Evolutionary conservation across 2,797 vertebrate species (phyloP), one percentile per base, ranked within the genome.

Genomic region (Knipowitschia caucasica): DNA sequence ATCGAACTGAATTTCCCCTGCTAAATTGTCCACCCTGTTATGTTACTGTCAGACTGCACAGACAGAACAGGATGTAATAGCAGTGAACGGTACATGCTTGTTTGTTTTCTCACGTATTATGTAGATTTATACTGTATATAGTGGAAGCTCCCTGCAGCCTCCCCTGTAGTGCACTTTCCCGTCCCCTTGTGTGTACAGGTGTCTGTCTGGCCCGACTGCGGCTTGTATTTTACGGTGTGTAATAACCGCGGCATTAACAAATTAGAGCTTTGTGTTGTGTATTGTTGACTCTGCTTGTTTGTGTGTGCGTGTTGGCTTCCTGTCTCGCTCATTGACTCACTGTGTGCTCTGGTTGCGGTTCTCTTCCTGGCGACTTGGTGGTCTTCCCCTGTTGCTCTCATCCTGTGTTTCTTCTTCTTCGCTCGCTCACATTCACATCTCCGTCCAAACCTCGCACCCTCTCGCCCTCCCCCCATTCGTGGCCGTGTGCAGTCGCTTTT

Each of bases 381-480:
- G 78, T 80, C 73, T 21, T 23, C 50, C 27, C 5, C 50, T 67
- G 71, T 74, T 71, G 36, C 66, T 56, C 54, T 34, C 62, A 69
- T 75, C 63, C 67, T 67, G 68, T 67, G 59, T 62, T 47, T 59
- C 71, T 64, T 53, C 31, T 30, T 69, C 57, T 70, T n/a, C n/a
- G n/a, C 61, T 44, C 58, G 25, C 33, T 75, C 72, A 71, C 59
- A 67, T 78, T 78, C 69, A 67, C 67, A 46, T 78, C 64, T 61
- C 73, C 54, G 47, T 75, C 68, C 64, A 64, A n/a, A 54, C 11
- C 72, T 58, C 53, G 23, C 59, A 58, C 67, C 67, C 74, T 65
- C 53, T 65, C 53, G 64, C 77, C 82, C 75, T 76, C 79, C 79
- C 79, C 78, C 84, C 78, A 69, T 62, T 77, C 66, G 71, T 73